These are phyloP conservation scores for Zaprionus capensis DNA, from an alignment of 1,140 invertebrate species.

Conservation along the genomic window DNA sequence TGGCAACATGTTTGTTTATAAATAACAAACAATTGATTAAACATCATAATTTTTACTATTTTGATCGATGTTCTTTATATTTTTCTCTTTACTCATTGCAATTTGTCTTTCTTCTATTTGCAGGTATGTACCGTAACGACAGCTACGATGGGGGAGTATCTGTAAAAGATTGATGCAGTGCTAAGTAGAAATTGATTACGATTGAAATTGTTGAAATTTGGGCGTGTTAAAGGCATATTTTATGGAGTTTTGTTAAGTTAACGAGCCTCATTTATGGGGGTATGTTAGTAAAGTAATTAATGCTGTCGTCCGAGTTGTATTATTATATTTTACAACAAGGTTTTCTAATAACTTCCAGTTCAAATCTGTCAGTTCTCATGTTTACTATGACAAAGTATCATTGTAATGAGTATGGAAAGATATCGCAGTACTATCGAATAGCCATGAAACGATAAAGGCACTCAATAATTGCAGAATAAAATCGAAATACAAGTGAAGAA, in stretches of 20 bases:
- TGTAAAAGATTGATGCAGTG: slow-evolving; percentile 59
- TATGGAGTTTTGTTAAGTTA: neutral
- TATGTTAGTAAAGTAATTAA: too few species aligned
- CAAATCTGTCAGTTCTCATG: neutral
- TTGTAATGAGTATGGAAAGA: neutral
- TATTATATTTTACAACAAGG: neutral
- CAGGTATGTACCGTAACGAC: slow-evolving; percentile 56
- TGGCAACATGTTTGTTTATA: slow-evolving; percentile 18
- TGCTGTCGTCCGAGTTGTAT: too few species aligned
- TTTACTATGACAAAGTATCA: neutral
- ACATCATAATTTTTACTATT: slow-evolving; percentile 65
- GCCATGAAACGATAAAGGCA: too few species aligned
- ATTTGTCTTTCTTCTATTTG: slow-evolving; percentile 61
- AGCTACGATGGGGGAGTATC: neutral
- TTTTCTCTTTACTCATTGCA: slow-evolving; percentile 47
- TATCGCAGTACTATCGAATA: too few species aligned
- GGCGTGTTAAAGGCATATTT: slow-evolving; percentile 15
- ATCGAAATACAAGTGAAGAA: too few species aligned
- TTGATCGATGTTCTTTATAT: slow-evolving; percentile 63
- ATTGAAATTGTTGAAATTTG: slow-evolving; percentile 4
- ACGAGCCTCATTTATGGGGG: neutral
- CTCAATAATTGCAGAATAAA: too few species aligned
- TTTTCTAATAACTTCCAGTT: neutral
- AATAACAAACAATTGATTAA: slow-evolving; percentile 62
- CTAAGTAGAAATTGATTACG: slow-evolving; percentile 60